Evolutionary conservation across 2,113 vertebrate genomes (phyloP).

Genomic region (Tonatia bakeri): DNA sequence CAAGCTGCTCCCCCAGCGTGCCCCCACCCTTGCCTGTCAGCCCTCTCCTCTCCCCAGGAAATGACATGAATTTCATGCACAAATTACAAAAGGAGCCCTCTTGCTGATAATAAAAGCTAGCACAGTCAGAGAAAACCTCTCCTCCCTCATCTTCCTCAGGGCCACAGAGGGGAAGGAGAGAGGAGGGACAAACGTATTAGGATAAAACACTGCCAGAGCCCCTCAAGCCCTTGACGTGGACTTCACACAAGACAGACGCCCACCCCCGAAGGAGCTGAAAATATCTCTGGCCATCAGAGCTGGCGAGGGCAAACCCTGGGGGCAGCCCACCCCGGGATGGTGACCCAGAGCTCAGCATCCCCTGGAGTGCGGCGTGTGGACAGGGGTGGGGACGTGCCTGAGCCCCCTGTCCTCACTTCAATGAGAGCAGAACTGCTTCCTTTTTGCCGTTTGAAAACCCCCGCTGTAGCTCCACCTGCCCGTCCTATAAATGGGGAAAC

Average conservation of each 20-base stretch:
- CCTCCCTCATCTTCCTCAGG: background rate
- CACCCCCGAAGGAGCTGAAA: accelerated
- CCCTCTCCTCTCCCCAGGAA: constrained; percentile 65
- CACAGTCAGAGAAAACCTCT: constrained; percentile 39
- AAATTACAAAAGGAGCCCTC: constrained; percentile 57
- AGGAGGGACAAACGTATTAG: background rate
- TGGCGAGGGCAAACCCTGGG: background rate
- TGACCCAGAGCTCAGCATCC: background rate
- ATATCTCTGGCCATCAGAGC: background rate
- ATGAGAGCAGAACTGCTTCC: background rate
- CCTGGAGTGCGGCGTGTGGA: background rate
- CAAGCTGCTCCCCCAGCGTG: constrained; percentile 31
- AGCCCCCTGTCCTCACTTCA: background rate
- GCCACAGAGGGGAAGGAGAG: background rate
- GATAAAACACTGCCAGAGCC: background rate
- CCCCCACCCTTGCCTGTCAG: constrained; percentile 55
- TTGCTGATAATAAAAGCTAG: constrained; percentile 26
- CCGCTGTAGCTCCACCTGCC: background rate
- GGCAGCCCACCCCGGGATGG: background rate
- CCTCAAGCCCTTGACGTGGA: background rate
- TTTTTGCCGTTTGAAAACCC: background rate
- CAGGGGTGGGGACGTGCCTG: background rate
- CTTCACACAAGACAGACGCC: background rate
- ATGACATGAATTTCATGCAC: constrained; percentile 72
- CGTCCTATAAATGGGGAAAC: background rate